Evolutionary conservation across 2,113 vertebrate species (phyloP), one percentile per base, ranked within the genome.

Genomic region (Microtus oregoni): DNA sequence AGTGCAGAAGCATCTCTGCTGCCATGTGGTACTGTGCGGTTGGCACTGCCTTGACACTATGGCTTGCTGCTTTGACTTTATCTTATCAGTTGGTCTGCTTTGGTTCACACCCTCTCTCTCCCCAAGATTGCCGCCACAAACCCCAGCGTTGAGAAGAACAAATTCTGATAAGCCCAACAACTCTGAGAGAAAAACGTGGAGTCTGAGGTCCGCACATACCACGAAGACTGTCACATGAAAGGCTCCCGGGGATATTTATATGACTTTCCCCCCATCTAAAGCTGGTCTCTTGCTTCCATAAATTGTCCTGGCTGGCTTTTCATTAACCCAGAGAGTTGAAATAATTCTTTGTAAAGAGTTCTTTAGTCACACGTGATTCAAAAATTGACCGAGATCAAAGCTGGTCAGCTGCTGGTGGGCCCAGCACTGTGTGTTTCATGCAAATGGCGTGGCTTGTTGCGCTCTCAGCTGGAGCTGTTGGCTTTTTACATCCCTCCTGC

Each of bases 231-330:
- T 97, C 65, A 63, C 94, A 94, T 96, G 98, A 94, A 98, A 95
- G 95, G 79, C 94, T 98, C 97, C 97, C 92, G 93, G 97, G 97
- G 98, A 86, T 97, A 93, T 98, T 98, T 98, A 97, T 94, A 96
- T 92, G 95, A 92, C 90, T 77, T 93, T 67, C 70, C 24, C 92
- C 91, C 95, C 24, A 96, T 97, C 38, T 87, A 86, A 97, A 96
- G 96, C 96, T 91, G 89, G 89, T 98, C 97, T 97, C 78, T 98
- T 94, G 87, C 92, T 96, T 98, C 97, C 97, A 98, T 98, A 98
- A 98, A 98, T 98, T 98, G 96, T 98, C 68, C 58, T 9, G 98
- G 92, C 97, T 98, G 98, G 95, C 94, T 98, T 98, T 98, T 98
- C 98, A 97, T 98, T 98, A 98, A 98, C 96, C 91, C 78, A 30